Percentiles rank a stretch among this genome's conserved stretches.
Evolutionary conservation across 2,888 invertebrate genomes (phyloP).

Genomic region (Erannis defoliaria): DNA sequence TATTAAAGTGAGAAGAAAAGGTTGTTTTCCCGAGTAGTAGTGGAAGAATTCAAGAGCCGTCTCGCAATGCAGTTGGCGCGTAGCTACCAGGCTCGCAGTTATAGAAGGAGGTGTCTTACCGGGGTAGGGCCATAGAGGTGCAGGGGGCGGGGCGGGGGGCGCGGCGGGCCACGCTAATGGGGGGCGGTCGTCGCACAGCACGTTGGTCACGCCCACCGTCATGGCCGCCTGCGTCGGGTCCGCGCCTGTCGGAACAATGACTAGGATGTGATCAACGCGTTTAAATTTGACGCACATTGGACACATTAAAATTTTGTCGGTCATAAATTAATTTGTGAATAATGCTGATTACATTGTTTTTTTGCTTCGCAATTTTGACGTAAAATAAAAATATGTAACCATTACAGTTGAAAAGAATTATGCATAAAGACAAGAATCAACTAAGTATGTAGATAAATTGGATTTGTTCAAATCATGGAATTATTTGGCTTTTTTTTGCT

Average conservation of each 20-base stretch:
- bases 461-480: neutral
- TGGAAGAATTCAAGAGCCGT: constrained; percentile 59
- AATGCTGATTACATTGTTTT: neutral
- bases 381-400: neutral
- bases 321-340: constrained; percentile 2
- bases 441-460: no score
- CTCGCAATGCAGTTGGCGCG: constrained; percentile 86
- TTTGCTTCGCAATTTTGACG: neutral
- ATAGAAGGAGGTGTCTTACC: constrained; percentile 82
- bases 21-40: constrained; percentile 21
- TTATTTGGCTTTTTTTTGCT: neutral
- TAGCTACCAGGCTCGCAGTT: constrained; percentile 83
- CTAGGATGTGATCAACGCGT: constrained; percentile 61
- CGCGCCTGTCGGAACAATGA: constrained; percentile 79
- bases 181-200: constrained; percentile 89
- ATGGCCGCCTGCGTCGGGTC: constrained; percentile 89
- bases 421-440: neutral
- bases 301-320: neutral
- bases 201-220: constrained; percentile 88
- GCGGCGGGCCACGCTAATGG: constrained; percentile 86
- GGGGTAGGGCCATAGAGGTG: constrained; percentile 94
- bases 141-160: constrained; percentile 87
- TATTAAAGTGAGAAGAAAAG: constrained; percentile 36
- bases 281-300: constrained; percentile 28
- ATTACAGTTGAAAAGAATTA: neutral